phyloP scores from a whole-genome alignment of 2,113 vertebrate genomes.

The Petaurus breviceps region DNA sequence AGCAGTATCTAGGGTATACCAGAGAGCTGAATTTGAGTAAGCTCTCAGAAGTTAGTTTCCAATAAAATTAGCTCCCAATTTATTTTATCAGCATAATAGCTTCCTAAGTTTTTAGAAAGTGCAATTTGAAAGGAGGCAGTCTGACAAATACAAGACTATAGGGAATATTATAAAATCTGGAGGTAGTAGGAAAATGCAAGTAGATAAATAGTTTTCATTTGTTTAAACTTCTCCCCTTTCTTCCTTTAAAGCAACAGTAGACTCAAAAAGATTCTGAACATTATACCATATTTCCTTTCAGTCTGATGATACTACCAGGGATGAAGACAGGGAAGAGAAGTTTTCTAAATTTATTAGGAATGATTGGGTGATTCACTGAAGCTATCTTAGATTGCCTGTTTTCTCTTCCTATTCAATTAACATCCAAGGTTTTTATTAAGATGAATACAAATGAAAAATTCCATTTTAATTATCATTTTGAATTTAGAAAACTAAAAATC shows the following conservation, averaged over 20 bases:
- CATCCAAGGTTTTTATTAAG: conserved; percentile 68
- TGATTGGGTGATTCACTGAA: conserved; percentile 37
- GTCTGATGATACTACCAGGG: conserved; percentile 36
- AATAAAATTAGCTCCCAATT: conserved; percentile 9
- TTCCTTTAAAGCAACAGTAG: background rate
- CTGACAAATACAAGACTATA: background rate
- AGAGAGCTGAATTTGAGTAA: background rate
- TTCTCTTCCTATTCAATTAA: conserved; percentile 46
- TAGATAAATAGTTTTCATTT: background rate
- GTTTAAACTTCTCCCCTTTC: background rate
- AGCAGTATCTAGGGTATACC: background rate
- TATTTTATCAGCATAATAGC: background rate
- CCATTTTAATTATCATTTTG: conserved; percentile 63
- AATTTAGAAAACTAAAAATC: conserved; percentile 52
- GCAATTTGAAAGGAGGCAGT: background rate
- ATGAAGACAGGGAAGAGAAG: conserved; percentile 4
- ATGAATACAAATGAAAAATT: conserved; percentile 67
- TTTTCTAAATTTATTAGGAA: conserved; percentile 58
- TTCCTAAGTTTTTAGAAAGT: background rate
- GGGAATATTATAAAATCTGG: background rate
- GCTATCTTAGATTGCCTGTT: conserved; percentile 43
- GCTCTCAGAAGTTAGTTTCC: background rate
- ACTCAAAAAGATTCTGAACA: background rate
- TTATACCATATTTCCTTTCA: background rate
- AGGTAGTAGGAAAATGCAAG: background rate